Conservation (phyloP, 2,797 vertebrate species). For the Mus caroli region DNA sequence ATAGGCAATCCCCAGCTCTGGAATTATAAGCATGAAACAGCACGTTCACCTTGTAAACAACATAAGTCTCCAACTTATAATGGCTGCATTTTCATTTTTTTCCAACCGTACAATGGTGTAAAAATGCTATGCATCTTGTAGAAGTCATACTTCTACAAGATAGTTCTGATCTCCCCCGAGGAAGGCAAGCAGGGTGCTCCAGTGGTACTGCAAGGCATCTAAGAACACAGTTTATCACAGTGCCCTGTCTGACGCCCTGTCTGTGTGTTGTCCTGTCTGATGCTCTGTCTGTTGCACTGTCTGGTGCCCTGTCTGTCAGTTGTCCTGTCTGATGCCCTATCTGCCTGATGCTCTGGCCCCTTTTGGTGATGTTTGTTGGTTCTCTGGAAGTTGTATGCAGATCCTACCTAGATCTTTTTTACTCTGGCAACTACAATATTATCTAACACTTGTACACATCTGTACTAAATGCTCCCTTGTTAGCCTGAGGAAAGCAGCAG, state of each 20-base stretch:
- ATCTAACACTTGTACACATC: not conserved
- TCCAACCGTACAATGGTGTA: not conserved
- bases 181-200: too few relatives aligned
- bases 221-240: not conserved
- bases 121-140: not conserved
- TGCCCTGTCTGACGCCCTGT: not conserved
- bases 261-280: too few relatives aligned
- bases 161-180: not conserved
- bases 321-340: too few relatives aligned
- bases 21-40: not conserved
- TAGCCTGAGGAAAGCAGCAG: not conserved
- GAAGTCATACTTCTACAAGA: not conserved
- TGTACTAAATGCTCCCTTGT: not conserved
- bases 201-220: too few relatives aligned
- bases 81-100: not conserved
- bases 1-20: not conserved
- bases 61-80: not conserved
- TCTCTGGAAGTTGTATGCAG: too few relatives aligned
- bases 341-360: too few relatives aligned
- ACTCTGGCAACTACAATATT: not conserved
- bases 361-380: not conserved
- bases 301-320: too few relatives aligned
- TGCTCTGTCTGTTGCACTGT: not conserved
- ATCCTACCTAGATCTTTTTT: not conserved
- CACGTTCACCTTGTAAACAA: not conserved